Base-by-base conservation (phyloP, 2,797 vertebrate species). In the Lutjanus argentimaculatus region DNA sequence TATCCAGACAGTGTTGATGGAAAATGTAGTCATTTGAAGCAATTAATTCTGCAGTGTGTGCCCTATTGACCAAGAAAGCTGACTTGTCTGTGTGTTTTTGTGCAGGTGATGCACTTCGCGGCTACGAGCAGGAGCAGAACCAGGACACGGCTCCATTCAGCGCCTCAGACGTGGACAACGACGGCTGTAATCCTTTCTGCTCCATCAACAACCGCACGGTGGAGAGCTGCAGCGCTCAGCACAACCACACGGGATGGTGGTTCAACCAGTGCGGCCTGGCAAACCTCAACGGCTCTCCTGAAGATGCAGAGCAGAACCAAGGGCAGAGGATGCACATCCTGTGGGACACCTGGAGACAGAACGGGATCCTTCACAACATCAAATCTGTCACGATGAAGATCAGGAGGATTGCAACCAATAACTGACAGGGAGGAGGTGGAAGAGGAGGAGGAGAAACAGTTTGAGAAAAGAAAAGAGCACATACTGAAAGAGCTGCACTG, bases 321-420 rank as follows among this genome's bases (percentile, higher is more conserved):
- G 78, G 83, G 8, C 81, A 72, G 78, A 86, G 86, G 79, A 94
- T 91, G 1, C 94, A 94, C 70, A 97, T 98, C 88, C 95, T 93
- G 70, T 98, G 97, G 97, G 96, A 96, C 86, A 98, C 97, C 0
- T 98, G 98, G 97, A 97, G 93, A 79, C 91, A 93, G 77, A 96
- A 93, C 8, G 95, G 94, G 15, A 86, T 95, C 17, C 92, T 92
- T 21, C 88, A 97, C 87, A 94, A 89, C 87, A 97, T 98, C 87
- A 98, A 96, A 91, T 97, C 97, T 10, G 98, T 95, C 85, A 97
- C 97, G 2, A 97, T 98, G 97, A 98, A 98, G 93, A 96, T 99
- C 85, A 95, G 96, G 89, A 97, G 97, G 95, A 95, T 86, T 9
- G 93, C 95, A 58, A 94, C 93, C n/a, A 94, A 94, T 75, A 93